Evolutionary conservation across 1,140 invertebrate species (phyloP).

Genomic region (Pseudomyrmex pallidus): DNA sequence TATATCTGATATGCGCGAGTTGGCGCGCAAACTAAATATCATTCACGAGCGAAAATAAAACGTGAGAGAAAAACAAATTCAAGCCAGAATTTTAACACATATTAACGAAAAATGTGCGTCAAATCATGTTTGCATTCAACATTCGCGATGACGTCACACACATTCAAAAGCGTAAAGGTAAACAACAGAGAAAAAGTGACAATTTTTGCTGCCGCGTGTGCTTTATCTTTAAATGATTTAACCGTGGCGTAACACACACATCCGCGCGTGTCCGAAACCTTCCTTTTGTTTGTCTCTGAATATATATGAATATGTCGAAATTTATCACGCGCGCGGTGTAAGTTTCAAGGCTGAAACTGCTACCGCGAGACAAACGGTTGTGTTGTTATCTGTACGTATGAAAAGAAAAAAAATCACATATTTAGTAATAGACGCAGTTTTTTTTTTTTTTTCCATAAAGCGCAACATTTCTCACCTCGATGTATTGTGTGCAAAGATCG

Average conservation of each 20-base stretch:
- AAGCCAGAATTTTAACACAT: too few species aligned
- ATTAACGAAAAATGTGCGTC: background rate
- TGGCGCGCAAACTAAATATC: background rate
- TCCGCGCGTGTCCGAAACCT: slow-evolving; percentile 42
- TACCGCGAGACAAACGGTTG: background rate
- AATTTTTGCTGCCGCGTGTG: background rate
- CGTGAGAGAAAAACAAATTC: too few species aligned
- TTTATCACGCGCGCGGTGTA: background rate
- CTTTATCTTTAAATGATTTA: slow-evolving; percentile 51
- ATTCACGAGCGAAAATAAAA: background rate
- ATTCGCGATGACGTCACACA: too few species aligned
- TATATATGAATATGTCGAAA: slow-evolving; percentile 43
- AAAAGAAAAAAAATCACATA: background rate
- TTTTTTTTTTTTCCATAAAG: too few species aligned
- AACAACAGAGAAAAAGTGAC: background rate
- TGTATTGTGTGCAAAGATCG: background rate
- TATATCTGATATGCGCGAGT: too few species aligned
- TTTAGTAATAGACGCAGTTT: background rate
- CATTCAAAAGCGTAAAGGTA: too few species aligned
- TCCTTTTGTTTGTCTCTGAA: slow-evolving; percentile 36
- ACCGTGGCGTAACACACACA: slow-evolving; percentile 47
- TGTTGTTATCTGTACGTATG: background rate
- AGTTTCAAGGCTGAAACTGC: slow-evolving; percentile 19
- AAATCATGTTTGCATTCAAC: too few species aligned
- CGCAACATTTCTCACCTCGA: too few species aligned